phyloP scores from a whole-genome alignment of 2,888 invertebrate genomes.

The Lycophotia porphyrea region DNA sequence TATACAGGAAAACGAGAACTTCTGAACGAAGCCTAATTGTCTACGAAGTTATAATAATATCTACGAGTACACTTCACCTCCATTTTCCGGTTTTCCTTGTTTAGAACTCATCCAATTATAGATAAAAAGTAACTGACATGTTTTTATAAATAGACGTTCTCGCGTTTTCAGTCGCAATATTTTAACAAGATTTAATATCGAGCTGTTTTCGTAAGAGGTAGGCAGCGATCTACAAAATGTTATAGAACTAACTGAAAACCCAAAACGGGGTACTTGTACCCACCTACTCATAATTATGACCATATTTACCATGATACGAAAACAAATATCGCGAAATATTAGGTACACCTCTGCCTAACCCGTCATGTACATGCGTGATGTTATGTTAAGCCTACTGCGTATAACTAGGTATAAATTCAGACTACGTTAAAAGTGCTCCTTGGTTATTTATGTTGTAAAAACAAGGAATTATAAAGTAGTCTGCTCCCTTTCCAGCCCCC shows the following conservation, averaged over 20 bases:
- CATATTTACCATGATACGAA: background rate
- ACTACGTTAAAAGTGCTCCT: background rate
- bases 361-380: too few relatives aligned
- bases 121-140: constrained; percentile 16
- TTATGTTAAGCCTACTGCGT: background rate
- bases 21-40: constrained; percentile 22
- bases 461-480: constrained; percentile 12
- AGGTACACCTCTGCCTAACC: too few relatives aligned
- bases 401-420: background rate
- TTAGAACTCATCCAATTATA: constrained; percentile 40
- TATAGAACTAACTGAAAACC: background rate
- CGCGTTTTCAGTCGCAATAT: background rate
- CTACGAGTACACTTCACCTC: constrained; percentile 28
- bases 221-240: background rate
- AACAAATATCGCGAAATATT: background rate
- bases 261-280: background rate
- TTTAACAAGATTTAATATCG: background rate
- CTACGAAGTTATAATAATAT: constrained; percentile 45
- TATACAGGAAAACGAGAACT: background rate
- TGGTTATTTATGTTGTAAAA: background rate
- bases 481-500: constrained; percentile 24
- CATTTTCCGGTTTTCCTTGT: constrained; percentile 34
- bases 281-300: background rate
- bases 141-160: constrained; percentile 16
- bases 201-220: background rate